These are phyloP conservation scores for Luehdorfia chinensis DNA, from an alignment of 1,140 invertebrate species.

Conservation along the genomic window DNA sequence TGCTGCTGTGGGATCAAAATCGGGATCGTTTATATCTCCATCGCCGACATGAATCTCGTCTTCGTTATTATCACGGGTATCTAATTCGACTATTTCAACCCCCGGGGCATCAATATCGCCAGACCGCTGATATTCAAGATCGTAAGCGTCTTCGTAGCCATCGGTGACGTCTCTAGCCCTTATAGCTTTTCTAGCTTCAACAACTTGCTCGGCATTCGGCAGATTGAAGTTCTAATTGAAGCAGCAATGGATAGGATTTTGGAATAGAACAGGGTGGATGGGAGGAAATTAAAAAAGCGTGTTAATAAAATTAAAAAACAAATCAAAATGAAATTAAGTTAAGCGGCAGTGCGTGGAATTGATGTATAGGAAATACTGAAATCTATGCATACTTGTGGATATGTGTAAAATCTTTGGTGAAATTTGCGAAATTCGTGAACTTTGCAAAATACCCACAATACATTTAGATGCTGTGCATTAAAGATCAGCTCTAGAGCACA, in stretches of 20 bases:
- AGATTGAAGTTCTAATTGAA: conserved; percentile 70
- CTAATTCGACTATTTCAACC: conserved; percentile 58
- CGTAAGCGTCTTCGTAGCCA: conserved; percentile 43
- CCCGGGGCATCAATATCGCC: conserved; percentile 33
- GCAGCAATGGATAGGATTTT: conserved; percentile 52
- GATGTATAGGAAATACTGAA: too few species aligned
- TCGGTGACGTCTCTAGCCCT: conserved; percentile 46
- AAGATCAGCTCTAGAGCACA: conserved; percentile 17
- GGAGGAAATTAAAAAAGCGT: conserved; percentile 75
- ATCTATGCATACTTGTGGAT: too few species aligned
- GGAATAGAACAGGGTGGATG: conserved; percentile 47
- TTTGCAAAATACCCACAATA: too few species aligned
- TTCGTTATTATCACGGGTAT: conserved; percentile 27
- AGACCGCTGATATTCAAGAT: conserved; percentile 49
- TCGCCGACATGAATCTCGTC: conserved; percentile 27
- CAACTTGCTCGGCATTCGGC: conserved; percentile 51
- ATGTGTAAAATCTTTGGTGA: too few species aligned
- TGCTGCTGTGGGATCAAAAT: conserved; percentile 53
- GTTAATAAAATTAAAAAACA: conserved; percentile 78
- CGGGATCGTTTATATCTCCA: conserved; percentile 48
- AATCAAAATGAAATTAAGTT: conserved; percentile 61
- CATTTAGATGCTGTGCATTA: conserved; percentile 28
- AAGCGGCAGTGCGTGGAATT: conserved; percentile 37
- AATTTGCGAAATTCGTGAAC: too few species aligned
- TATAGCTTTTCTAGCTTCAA: conserved; percentile 39